Evolutionary conservation across 2,888 invertebrate species (phyloP).

Genomic region (Ametastegia equiseti): DNA sequence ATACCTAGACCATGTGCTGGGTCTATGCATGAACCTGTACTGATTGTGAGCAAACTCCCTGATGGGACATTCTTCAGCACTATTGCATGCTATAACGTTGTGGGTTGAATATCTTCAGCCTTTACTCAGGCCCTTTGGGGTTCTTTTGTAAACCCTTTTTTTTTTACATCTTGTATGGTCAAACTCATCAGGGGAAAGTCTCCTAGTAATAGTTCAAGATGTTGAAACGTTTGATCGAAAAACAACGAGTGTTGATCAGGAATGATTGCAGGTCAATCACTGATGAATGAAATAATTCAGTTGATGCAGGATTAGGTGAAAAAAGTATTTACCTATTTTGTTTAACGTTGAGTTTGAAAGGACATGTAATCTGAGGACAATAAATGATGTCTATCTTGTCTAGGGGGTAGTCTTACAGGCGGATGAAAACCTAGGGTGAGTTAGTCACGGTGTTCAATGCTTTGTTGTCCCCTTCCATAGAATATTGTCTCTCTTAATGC

Average conservation of each 20-base stretch:
- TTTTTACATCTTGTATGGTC: background rate
- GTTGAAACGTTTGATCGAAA: background rate
- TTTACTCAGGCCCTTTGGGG: background rate
- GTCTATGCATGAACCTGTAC: background rate
- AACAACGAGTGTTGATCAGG: conserved; percentile 9
- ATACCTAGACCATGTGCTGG: background rate
- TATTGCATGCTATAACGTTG: background rate
- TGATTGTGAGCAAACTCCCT: no score
- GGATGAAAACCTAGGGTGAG: background rate
- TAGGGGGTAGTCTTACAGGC: background rate
- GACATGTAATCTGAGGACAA: background rate
- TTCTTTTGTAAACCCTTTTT: background rate
- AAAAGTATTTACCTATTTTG: background rate
- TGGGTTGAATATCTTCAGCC: background rate
- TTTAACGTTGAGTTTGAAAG: background rate
- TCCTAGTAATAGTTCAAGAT: background rate
- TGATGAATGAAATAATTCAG: background rate
- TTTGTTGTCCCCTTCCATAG: conserved; percentile 36
- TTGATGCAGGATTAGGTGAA: background rate
- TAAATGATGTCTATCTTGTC: conserved; percentile 6
- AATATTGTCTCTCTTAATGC: conserved; percentile 26
- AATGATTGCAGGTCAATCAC: conserved; percentile 17
- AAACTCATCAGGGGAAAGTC: background rate
- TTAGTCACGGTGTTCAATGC: background rate
- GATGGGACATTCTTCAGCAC: background rate